phyloP scores from a whole-genome alignment of 2,797 vertebrate genomes.

The Manis crassicaudata region DNA sequence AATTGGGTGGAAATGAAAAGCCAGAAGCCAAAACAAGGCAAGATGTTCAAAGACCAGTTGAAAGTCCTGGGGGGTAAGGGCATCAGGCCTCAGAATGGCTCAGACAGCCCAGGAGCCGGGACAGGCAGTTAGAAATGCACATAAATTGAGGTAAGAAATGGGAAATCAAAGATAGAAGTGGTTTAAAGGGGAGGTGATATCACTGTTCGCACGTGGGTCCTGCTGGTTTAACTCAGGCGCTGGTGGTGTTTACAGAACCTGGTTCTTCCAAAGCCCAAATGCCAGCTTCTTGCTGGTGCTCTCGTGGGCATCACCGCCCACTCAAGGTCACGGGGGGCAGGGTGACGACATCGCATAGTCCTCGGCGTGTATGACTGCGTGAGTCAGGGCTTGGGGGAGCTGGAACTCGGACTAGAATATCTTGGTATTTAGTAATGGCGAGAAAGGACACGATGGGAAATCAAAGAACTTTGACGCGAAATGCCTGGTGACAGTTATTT shows the following conservation, averaged over 20 bases:
- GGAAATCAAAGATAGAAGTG: not conserved
- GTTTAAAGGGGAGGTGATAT: not conserved
- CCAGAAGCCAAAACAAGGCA: not conserved
- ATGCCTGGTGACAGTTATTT: not conserved
- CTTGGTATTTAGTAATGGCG: constrained; percentile 54
- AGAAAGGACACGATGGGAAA: not conserved
- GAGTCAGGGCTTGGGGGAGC: constrained; percentile 60
- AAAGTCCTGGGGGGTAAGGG: not conserved
- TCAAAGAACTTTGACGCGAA: not conserved
- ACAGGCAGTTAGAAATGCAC: accelerated
- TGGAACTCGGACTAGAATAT: constrained; percentile 36
- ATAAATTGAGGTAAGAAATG: not conserved
- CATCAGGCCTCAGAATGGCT: accelerated
- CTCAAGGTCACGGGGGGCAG: constrained; percentile 29
- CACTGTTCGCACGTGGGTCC: not conserved
- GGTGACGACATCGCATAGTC: constrained; percentile 22
- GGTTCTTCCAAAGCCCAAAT: not conserved
- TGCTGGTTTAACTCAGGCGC: not conserved
- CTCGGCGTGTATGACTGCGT: accelerated
- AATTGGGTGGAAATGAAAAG: not conserved
- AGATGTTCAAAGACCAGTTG: too few relatives aligned
- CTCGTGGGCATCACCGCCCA: not conserved
- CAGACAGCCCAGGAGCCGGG: not conserved
- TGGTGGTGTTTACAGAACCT: not conserved
- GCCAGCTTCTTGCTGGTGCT: constrained; percentile 33